Evolutionary conservation across 2,113 vertebrate genomes (phyloP).

Genomic region (Antechinus stuartii): DNA sequence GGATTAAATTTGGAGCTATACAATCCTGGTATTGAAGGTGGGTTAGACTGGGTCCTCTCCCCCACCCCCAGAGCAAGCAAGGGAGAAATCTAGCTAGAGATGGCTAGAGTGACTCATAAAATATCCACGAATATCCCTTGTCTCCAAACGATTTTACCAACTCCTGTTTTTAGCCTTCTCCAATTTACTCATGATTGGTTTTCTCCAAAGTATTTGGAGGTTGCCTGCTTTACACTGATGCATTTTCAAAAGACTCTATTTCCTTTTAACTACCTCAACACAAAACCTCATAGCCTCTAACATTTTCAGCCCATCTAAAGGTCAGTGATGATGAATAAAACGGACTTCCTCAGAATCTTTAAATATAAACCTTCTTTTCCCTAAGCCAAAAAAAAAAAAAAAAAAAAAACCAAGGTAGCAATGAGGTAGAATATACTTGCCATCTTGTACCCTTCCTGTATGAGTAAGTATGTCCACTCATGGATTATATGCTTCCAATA

Average conservation of each 20-base stretch:
- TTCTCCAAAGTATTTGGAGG: not conserved
- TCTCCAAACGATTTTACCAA: not conserved
- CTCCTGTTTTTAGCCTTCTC: not conserved
- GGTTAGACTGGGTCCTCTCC: not conserved
- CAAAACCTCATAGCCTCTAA: not conserved
- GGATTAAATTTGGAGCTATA: not conserved
- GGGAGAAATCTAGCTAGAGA: not conserved
- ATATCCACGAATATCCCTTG: not conserved
- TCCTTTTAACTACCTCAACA: not conserved
- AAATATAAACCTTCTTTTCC: not conserved
- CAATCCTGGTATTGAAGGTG: not conserved
- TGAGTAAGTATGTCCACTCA: not conserved
- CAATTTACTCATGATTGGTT: not conserved
- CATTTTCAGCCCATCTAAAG: not conserved
- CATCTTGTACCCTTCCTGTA: not conserved
- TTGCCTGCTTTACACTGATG: not conserved
- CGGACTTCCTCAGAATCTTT: not conserved
- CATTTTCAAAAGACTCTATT: not conserved
- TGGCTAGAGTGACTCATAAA: not conserved
- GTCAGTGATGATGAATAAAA: not conserved
- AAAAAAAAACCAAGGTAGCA: not conserved
- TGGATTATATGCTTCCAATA: not conserved
- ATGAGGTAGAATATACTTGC: not conserved
- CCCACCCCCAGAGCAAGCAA: not conserved
- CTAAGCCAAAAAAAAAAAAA: not conserved